Evolutionary conservation across 2,113 vertebrate species (phyloP).

Genomic region (Noturus placidus): DNA sequence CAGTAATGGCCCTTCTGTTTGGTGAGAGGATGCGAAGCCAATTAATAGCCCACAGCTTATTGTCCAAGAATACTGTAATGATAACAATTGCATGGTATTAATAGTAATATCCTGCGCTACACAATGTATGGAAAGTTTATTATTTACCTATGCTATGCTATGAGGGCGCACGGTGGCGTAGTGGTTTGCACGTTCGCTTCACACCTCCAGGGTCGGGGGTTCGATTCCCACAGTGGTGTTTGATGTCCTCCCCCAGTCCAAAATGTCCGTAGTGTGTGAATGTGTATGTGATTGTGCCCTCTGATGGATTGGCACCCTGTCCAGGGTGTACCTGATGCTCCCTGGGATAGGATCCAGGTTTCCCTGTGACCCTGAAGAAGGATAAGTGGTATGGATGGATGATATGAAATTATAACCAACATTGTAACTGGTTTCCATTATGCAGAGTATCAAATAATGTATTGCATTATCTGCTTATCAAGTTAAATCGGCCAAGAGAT

Average conservation of each 20-base stretch:
- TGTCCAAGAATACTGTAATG: slow-evolving; percentile 18
- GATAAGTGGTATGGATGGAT: too few relatives aligned
- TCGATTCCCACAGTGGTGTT: too few relatives aligned
- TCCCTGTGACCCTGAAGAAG: too few relatives aligned
- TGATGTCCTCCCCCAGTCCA: too few relatives aligned
- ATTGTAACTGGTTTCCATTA: not conserved
- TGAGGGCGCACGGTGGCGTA: too few relatives aligned
- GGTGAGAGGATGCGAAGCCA: slow-evolving; percentile 41
- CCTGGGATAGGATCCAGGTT: too few relatives aligned
- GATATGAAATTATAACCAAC: not conserved
- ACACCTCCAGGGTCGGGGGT: too few relatives aligned
- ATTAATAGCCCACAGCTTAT: slow-evolving; percentile 48
- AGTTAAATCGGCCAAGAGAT: not conserved
- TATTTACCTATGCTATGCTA: not conserved
- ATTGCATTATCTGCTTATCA: not conserved
- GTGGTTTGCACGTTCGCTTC: too few relatives aligned
- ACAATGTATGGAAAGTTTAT: not conserved
- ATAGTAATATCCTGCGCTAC: not conserved
- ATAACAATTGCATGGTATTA: slow-evolving; percentile 5
- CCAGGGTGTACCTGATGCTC: too few relatives aligned
- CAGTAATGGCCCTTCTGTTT: slow-evolving; percentile 32
- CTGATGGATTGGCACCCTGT: too few relatives aligned
- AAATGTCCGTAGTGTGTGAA: too few relatives aligned
- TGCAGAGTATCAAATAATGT: not conserved
- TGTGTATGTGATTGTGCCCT: too few relatives aligned